Base-by-base conservation (phyloP, 2,113 vertebrate genomes). In the Pipa parva region DNA sequence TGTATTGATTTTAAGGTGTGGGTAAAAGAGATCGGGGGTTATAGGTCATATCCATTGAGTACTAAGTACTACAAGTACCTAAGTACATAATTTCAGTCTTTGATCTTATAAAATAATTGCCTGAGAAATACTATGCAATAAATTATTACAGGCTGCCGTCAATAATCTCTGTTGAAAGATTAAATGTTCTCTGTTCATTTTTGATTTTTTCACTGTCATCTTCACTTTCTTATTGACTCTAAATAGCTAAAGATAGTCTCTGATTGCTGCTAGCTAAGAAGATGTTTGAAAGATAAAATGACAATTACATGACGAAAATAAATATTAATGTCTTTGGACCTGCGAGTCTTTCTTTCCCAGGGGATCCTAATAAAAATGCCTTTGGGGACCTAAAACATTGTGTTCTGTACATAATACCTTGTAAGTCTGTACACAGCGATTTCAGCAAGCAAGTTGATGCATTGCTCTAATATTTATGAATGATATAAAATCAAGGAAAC, bases 141-240 rank as follows among this genome's bases (percentile, higher is more conserved):
- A 60, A 59, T 59, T n/a, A 42, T 60, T 51, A 42, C 46, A 28
- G 56, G 13, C 46, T 42, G 46, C 39, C 27, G 25, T 21, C 65
- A 68, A 59, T 60, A 51, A 59, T 60, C 65, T 60, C 31, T 24
- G 29, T 29, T 60, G 29, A 52, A 68, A 59, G 54, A 68, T 60
- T 59, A 68, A 68, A 68, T 68, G 65, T 68, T 68, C 46, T 42
- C 46, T 29, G 52, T 59, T 68, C 56, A 51, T 59, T 68, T 68
- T 51, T 60, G 46, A 58, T n/a, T 42, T 59, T 59, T 51, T 68
- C 48, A 60, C 56, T 68, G 65, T 60, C 65, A 68, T 31, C 29
- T 60, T 31, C 56, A 28, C 50, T 42, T 11, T 46, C 46, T 60
- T 57, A 51, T 28, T 42, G 65, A 52, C 56, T 39, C 56, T 60